These are phyloP conservation scores for Standfussiana lucernea DNA, from an alignment of 2,888 invertebrate genomes.

Conservation along the genomic window DNA sequence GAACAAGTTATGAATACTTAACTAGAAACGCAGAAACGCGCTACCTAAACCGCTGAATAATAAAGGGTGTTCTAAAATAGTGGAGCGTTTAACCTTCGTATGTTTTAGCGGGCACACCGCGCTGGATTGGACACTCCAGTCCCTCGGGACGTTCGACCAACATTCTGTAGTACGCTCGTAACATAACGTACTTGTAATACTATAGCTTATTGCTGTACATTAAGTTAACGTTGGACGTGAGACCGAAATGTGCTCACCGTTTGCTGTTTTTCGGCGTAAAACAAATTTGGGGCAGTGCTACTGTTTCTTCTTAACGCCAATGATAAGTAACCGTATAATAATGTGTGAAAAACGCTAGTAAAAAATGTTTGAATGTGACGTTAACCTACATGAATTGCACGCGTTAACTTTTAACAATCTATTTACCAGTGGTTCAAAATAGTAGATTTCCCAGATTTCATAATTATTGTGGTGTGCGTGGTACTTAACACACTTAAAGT, in stretches of 20 bases:
- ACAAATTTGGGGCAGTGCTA: constrained; percentile 4
- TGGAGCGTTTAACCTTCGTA: constrained; percentile 57
- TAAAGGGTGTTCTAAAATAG: constrained; percentile 54
- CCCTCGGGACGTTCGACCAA: constrained; percentile 43
- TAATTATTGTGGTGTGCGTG: not conserved
- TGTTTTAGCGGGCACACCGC: constrained; percentile 35
- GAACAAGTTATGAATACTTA: constrained; percentile 47
- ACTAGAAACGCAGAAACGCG: constrained; percentile 31
- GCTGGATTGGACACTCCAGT: constrained; percentile 40
- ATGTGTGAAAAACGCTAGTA: not conserved
- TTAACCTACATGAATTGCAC: not conserved
- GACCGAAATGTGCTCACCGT: constrained; percentile 18
- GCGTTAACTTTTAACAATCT: not conserved
- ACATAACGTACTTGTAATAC: constrained; percentile 36
- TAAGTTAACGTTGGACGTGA: constrained; percentile 38
- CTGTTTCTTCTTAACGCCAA: not conserved
- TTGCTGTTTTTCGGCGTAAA: constrained; percentile 21
- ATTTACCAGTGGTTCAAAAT: not conserved
- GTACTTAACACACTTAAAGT: not conserved
- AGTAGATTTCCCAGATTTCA: not conserved
- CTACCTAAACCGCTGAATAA: constrained; percentile 51
- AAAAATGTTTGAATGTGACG: not conserved
- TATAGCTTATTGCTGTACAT: constrained; percentile 42
- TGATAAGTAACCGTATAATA: not conserved
- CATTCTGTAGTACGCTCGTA: constrained; percentile 29